Percentiles rank a stretch among this genome's conserved stretches.
Evolutionary conservation across 2,888 invertebrate species (phyloP).

Genomic region (Euproctis similis): DNA sequence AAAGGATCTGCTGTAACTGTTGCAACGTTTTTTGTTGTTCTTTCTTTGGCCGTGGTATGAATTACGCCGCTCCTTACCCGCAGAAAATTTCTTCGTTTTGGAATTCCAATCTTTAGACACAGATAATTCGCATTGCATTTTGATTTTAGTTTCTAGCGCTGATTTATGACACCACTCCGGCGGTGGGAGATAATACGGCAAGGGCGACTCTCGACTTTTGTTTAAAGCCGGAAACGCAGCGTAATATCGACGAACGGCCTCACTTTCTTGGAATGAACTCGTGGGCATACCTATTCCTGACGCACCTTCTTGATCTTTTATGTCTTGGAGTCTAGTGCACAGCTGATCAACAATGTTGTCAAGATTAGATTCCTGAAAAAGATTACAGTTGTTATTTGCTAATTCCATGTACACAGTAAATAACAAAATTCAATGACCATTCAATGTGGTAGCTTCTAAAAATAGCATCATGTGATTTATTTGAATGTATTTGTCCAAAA

Average conservation of each 20-base stretch:
- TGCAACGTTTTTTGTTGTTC: constrained; percentile 52
- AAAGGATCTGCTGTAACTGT: constrained; percentile 58
- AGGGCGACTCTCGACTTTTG: constrained; percentile 62
- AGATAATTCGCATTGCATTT: constrained; percentile 60
- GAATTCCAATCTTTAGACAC: constrained; percentile 53
- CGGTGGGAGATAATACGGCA: constrained; percentile 62
- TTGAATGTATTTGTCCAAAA: too few species aligned
- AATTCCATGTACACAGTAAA: too few species aligned
- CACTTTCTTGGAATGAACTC: constrained; percentile 72
- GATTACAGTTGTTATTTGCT: too few species aligned
- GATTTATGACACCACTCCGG: constrained; percentile 64
- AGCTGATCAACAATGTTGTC: constrained; percentile 89
- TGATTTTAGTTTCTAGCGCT: constrained; percentile 39
- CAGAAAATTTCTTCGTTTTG: constrained; percentile 50
- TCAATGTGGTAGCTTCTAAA: too few species aligned
- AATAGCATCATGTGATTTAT: too few species aligned
- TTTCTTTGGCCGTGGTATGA: constrained; percentile 59
- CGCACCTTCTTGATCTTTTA: constrained; percentile 65
- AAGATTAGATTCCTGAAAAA: constrained; percentile 86
- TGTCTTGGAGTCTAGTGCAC: constrained; percentile 84
- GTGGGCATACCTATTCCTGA: constrained; percentile 71
- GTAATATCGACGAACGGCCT: constrained; percentile 84
- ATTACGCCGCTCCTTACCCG: constrained; percentile 62
- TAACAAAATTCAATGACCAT: too few species aligned
- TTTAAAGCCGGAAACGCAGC: constrained; percentile 84